phyloP scores from a whole-genome alignment of 2,797 vertebrate species.

The Dendrocincla fuliginosa region DNA sequence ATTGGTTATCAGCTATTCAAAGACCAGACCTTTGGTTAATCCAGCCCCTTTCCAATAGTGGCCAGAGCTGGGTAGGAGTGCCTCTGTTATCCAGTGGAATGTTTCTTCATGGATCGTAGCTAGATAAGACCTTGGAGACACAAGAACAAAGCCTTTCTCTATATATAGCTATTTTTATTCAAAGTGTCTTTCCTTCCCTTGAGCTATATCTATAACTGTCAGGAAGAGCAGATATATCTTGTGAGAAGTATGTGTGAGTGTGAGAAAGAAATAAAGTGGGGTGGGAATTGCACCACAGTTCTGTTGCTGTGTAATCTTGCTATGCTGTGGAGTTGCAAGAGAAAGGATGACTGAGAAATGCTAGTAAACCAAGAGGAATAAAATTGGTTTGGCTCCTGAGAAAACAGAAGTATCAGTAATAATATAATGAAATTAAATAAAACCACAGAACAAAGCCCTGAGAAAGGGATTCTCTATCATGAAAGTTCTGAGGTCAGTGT shows the following conservation, averaged over 20 bases:
- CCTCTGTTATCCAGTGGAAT: background rate
- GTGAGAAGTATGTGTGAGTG: constrained; percentile 25
- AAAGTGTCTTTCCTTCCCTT: constrained; percentile 32
- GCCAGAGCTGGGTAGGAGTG: background rate
- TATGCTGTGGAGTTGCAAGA: background rate
- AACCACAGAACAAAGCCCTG: constrained; percentile 22
- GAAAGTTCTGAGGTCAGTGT: background rate
- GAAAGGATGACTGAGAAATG: constrained; percentile 11
- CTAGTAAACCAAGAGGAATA: background rate
- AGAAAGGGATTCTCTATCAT: background rate
- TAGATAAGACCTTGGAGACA: constrained; percentile 15
- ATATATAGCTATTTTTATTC: constrained; percentile 36
- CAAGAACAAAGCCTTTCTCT: constrained; percentile 39
- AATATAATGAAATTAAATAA: constrained; percentile 29
- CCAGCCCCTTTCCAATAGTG: background rate
- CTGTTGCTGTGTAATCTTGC: constrained; percentile 4
- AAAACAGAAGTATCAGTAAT: constrained; percentile 4
- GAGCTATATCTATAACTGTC: constrained; percentile 52
- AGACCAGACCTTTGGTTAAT: background rate
- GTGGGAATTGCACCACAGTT: background rate
- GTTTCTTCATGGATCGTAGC: background rate
- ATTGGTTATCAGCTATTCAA: background rate
- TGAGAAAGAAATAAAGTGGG: constrained; percentile 9
- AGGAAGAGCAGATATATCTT: constrained; percentile 40
- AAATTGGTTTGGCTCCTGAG: background rate